Percentiles rank a stretch among this genome's conserved stretches.
Evolutionary conservation across 2,888 invertebrate species (phyloP).

Genomic region (Athetis lepigone): DNA sequence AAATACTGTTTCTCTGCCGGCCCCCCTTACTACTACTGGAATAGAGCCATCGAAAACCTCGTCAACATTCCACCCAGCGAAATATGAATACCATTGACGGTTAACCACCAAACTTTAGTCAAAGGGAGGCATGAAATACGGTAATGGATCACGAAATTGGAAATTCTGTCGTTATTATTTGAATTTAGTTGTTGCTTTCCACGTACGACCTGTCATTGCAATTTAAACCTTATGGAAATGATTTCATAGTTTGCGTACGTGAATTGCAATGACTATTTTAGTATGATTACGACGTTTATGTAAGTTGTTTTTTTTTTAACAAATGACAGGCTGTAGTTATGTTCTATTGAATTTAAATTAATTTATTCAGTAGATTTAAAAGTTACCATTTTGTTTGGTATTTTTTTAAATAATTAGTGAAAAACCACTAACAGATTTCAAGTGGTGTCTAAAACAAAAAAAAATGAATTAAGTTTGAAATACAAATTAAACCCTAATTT

Average conservation of each 20-base stretch:
- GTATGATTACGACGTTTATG: not conserved
- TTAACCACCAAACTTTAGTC: conserved; percentile 1
- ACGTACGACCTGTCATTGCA: not conserved
- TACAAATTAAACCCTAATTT: conserved; percentile 18
- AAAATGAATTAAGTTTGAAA: not conserved
- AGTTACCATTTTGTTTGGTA: not conserved
- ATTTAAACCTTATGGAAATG: not conserved
- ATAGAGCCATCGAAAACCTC: conserved; percentile 91
- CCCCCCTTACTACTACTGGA: conserved; percentile 96
- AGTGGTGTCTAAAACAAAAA: not conserved
- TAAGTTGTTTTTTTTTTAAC: not conserved
- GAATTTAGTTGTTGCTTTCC: not conserved
- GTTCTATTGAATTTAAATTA: not conserved
- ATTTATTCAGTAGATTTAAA: conserved; percentile 8
- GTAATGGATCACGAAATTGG: conserved; percentile 43
- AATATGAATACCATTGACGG: conserved; percentile 62
- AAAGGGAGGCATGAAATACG: conserved; percentile 28
- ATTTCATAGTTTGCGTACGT: not conserved
- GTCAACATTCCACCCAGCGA: conserved; percentile 93
- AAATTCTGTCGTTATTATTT: conserved; percentile 9
- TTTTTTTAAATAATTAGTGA: not conserved
- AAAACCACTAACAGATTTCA: not conserved
- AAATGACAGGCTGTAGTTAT: not conserved
- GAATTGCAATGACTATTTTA: not conserved
- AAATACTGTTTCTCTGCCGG: conserved; percentile 96